Evolutionary conservation across 2,797 vertebrate genomes (phyloP), one percentile per base, ranked within the genome.

Genomic region (Phataginus tetradactyla): DNA sequence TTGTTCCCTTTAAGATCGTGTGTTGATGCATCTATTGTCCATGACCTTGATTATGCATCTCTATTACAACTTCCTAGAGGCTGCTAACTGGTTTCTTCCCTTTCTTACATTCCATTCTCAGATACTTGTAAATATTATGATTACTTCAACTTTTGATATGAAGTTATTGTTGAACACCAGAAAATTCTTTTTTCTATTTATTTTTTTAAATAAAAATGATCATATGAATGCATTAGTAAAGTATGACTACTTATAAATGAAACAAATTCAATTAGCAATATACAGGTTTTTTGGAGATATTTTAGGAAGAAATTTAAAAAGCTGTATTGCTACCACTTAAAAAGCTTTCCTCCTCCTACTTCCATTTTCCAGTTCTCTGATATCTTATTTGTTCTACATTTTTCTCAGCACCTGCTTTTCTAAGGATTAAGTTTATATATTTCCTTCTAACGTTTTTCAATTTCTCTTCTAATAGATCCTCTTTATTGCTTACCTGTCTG

Each of bases 401-500:
- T 91, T 94, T 96, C 71, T 29, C 29, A 77, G 39, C 2, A 87
- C 51, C 27, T 87, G 23, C 64, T 93, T 96, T 80, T 68, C 75
- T 95, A 90, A 88, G 81, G 23, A 91, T 91, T 92, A 89, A 39
- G 34, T 94, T 95, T 86, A 81, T 89, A 78, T 85, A 88, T 83
- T 63, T 91, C 95, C 61, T 90, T 77, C 15, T 7, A 95, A 84
- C 37, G 69, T 93, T 53, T 81, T 96, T 92, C 86, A 72, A 29
- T 94, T 68, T 92, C 51, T 92, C 42, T 87, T 72, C 55, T 75
- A 91, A 91, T 85, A 74, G 55, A 86, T 75, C 8, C 0, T 92
- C 23, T 74, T 86, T 91, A 80, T 92, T 59, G 83, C 61, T 10
- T 77, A 32, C 27, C 32, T 90, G n/a, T 81, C 86, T 75, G 53